Conservation (phyloP, 2,888 invertebrate genomes). For the Dugesia japonica region DNA sequence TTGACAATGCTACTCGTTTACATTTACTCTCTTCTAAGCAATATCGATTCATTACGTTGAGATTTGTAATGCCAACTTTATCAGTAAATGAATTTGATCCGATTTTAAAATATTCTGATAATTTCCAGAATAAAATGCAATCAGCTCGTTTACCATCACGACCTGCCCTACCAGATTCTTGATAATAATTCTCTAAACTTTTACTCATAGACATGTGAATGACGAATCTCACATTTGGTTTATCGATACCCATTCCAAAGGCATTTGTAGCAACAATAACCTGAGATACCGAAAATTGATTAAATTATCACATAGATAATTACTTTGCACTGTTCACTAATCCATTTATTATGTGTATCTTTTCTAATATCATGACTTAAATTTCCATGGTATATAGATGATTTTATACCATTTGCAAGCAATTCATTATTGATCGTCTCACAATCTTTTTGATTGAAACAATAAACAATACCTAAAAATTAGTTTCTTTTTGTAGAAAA, state of each 20-base stretch:
- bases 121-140: slow-evolving; percentile 62
- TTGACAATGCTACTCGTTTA: slow-evolving; percentile 62
- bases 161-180: slow-evolving; percentile 52
- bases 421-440: too few species aligned
- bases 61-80: slow-evolving; percentile 58
- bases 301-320: too few species aligned
- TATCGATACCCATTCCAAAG: slow-evolving; percentile 88
- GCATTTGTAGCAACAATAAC: slow-evolving; percentile 78
- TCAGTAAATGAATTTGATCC: slow-evolving; percentile 66
- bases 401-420: slow-evolving; percentile 56
- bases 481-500: too few species aligned
- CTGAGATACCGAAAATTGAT: too few species aligned
- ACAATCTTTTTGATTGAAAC: too few species aligned
- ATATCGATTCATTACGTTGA: slow-evolving; percentile 67
- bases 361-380: slow-evolving; percentile 58
- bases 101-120: slow-evolving; percentile 59
- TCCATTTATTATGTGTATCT: slow-evolving; percentile 61
- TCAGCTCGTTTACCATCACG: slow-evolving; percentile 61
- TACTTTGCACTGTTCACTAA: slow-evolving; percentile 54
- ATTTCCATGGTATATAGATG: slow-evolving; percentile 69
- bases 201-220: slow-evolving; percentile 58
- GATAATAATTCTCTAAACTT: slow-evolving; percentile 79
- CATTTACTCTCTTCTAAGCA: slow-evolving; percentile 58
- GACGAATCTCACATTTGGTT: slow-evolving; percentile 76
- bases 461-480: too few species aligned